Percentiles rank a stretch among this genome's conserved stretches.
Conservation (phyloP, 2,797 vertebrate species). For the Myotis daubentonii region DNA sequence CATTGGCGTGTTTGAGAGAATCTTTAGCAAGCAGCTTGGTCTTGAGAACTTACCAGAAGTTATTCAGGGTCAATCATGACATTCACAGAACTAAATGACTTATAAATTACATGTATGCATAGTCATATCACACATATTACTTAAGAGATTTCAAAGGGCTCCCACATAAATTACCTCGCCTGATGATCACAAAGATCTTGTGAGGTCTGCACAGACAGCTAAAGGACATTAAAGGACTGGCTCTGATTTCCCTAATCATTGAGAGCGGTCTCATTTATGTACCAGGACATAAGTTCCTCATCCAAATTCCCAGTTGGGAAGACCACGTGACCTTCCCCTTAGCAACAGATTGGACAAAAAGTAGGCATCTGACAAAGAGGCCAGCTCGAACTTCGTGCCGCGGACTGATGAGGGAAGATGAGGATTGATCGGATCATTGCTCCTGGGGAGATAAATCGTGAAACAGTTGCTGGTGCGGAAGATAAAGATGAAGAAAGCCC, state of each 20-base stretch:
- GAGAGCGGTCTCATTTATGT: neutral
- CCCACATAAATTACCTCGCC: neutral
- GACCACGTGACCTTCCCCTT: neutral
- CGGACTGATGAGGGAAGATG: neutral
- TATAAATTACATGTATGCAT: neutral
- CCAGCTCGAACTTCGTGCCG: neutral
- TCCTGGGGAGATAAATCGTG: too few relatives aligned
- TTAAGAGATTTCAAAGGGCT: neutral
- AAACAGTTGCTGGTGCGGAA: neutral
- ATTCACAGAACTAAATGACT: neutral
- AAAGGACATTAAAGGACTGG: neutral
- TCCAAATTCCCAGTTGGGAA: neutral
- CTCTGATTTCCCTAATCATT: neutral
- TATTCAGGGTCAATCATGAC: neutral
- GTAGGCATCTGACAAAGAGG: neutral
- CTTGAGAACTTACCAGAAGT: neutral
- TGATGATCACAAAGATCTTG: neutral
- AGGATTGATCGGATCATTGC: rapidly evolving
- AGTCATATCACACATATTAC: neutral
- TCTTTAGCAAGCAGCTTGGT: neutral
- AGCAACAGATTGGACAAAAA: neutral
- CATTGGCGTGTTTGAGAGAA: neutral
- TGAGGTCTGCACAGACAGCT: neutral
- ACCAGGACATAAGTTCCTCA: neutral
- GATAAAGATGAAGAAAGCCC: neutral